Percentiles rank a stretch among this genome's conserved stretches.
These are phyloP conservation scores for Lucilia cuprina DNA, from an alignment of 1,140 invertebrate species.

Conservation along the genomic window DNA sequence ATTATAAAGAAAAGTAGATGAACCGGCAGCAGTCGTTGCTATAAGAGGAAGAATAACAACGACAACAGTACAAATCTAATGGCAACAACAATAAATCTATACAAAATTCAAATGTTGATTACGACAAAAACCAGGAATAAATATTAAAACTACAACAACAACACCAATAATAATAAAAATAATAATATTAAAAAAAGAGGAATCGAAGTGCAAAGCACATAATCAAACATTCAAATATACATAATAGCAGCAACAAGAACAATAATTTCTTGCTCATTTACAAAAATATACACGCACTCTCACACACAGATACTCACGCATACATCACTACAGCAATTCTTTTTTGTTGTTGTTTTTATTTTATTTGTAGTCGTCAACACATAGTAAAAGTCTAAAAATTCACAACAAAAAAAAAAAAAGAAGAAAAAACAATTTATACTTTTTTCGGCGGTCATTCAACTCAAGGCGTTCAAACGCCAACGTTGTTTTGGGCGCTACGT, in stretches of 20 bases:
- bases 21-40: too few species aligned
- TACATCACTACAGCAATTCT: neutral
- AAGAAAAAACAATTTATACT: slow-evolving; percentile 31
- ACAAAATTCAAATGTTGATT: neutral
- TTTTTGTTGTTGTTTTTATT: neutral
- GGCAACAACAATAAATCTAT: neutral
- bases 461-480: slow-evolving; percentile 35
- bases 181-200: neutral
- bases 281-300: neutral
- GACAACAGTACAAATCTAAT: too few species aligned
- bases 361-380: slow-evolving; percentile 41
- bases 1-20: too few species aligned
- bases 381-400: slow-evolving; percentile 63
- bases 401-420: slow-evolving; percentile 49
- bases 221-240: neutral
- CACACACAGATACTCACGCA: neutral
- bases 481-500: neutral
- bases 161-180: neutral
- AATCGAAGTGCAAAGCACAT: slow-evolving; percentile 17
- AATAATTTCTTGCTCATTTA: neutral
- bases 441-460: slow-evolving; percentile 62
- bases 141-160: neutral
- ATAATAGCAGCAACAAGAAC: neutral
- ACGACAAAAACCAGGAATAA: neutral
- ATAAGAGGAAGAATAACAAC: too few species aligned